Base-by-base conservation (phyloP, 2,113 vertebrate species). In the Urocolius indicus region DNA sequence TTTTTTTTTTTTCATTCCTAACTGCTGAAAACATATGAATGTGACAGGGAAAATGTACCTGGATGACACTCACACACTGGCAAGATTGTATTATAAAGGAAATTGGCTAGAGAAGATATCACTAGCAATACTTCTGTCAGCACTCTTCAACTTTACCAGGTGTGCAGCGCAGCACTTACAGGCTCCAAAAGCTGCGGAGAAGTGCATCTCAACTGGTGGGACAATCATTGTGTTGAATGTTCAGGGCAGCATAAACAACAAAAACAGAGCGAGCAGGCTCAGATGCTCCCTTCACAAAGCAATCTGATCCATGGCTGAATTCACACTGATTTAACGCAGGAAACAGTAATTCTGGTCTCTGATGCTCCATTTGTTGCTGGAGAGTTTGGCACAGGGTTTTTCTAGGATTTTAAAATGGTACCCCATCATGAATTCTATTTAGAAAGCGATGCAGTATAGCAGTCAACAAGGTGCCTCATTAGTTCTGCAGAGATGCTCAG, bases 401-500 rank as follows among this genome's bases (percentile, higher is more conserved):
- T 46, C 14, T 13, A 88, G 55, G 68, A 73, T 81, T 84, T 88
- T 46, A 18, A 80, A 84, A 59, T 12, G 22, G 43, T 61, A 32
- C 12, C n/a, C 43, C 48, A 68, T 71, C 77, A 91, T 52, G 57
- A 68, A 48, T 78, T 93, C 81, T 72, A 38, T 65, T 96, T 87
- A 91, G 94, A 93, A 87, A 87, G 66, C 82, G 51, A 59, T 34
- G 45, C 61, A 84, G 32, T 61, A 57, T 15, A 82, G 66, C 87
- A 94, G 86, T 68, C 79, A 94, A 96, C 65, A 61, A 93, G 87
- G 74, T 82, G 66, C 62, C 74, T 93, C 92, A 63, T 93, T 94
- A 89, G 58, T 71, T 82, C 74, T 82, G 57, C 86, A 77, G 84
- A 86, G 87, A 74, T 69, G 68, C 80, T 94, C 87, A 81, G 72